Conservation (phyloP, 2,888 invertebrate species). For the Caenorhabditis sp. region DNA sequence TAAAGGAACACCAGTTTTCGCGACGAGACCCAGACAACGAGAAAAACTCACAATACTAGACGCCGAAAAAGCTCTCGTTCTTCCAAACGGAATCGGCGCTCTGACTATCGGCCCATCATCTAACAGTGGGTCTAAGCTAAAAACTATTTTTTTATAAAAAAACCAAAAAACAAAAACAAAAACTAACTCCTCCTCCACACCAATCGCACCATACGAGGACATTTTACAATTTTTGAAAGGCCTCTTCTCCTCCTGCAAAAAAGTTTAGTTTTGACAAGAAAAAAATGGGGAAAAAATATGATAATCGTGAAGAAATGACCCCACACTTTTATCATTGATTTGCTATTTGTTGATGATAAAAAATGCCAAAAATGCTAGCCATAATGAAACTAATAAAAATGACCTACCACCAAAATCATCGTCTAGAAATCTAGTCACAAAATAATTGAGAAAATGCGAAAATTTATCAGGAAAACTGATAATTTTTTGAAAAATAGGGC, state of each 20-base stretch:
- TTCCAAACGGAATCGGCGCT: neutral
- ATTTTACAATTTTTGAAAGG: conserved; percentile 22
- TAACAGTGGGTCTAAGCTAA: conserved; percentile 45
- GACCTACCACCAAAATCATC: conserved; percentile 11
- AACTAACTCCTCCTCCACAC: conserved; percentile 54
- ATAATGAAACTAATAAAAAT: neutral
- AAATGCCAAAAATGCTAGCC: neutral
- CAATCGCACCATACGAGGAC: conserved; percentile 61
- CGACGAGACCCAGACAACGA: no score
- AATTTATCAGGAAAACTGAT: neutral
- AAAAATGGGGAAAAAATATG: conserved; percentile 8
- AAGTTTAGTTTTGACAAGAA: no score
- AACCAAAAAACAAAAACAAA: conserved; percentile 1
- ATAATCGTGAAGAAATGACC: conserved; percentile 5
- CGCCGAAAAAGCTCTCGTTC: neutral
- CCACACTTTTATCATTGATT: conserved; percentile 5
- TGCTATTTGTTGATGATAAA: neutral
- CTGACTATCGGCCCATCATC: conserved; percentile 35
- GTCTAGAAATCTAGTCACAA: neutral
- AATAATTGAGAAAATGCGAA: neutral
- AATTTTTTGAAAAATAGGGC: no score
- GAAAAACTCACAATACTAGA: neutral
- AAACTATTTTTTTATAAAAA: conserved; percentile 10
- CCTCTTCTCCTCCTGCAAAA: neutral
- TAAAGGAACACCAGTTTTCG: no score